Base-by-base conservation (phyloP, 2,888 invertebrate genomes). In the Hydropsyche betteni region DNA sequence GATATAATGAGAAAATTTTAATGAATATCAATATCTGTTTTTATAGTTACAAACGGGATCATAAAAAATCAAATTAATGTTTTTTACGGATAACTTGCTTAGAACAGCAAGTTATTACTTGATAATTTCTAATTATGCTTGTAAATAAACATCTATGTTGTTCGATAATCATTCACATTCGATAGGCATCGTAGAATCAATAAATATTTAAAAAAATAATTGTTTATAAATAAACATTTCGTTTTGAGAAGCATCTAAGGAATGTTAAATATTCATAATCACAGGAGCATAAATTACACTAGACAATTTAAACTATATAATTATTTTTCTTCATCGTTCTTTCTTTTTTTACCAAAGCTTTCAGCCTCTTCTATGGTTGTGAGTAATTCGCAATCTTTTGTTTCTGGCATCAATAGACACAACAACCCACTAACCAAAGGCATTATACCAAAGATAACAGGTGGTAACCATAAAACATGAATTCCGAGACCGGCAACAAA, bases 301-400 rank as follows among this genome's bases (percentile, higher is more conserved):
- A 58, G 5, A 58, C 5, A 44, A 6, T 44, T 44, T 44, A 10
- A 44, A 8, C 44, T 8, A 10, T 2, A 6, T 8, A 8, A 44
- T 53, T 53, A 53, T 10, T 70, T 24, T 2, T 24, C 77, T 72
- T 69, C 61, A 12, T 38, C 61, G 0, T 73, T 64, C 16, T 61
- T 53, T 53, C 4, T 70, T 80, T 79, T 85, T 83, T 86, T 88
- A n/a, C 33, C 33, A 81, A 89, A 89, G 16, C 85, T 87, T 84
- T 94, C 94, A 0, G 93, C 94, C 81, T 95, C 95, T 81, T 92
- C 92, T 77, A 95, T 86, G 0, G 94, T 94, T 81, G 95, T 94
- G 0, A 94, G 94, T 33, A 95, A 85, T 80, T 90, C 89, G 80
- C 90, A 91, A 75, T 92, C 92, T 75, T 91, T 87, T 0, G 95